Base-by-base conservation (phyloP, 2,888 invertebrate genomes). In the Rapana venosa region DNA sequence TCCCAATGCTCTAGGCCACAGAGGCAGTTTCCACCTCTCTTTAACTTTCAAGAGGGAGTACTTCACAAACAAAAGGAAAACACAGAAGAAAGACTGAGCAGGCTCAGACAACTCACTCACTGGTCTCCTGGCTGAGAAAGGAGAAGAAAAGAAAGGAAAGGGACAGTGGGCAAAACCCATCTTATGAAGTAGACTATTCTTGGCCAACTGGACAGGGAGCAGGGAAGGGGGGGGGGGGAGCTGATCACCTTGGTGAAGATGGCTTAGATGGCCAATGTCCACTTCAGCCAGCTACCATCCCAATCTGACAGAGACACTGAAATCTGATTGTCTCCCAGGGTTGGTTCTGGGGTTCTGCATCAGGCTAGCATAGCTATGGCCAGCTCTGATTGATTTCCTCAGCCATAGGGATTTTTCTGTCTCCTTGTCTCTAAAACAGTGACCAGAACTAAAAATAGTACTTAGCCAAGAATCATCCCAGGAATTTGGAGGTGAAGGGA, bases 201-300 rank as follows among this genome's bases (percentile, higher is more conserved):
- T 47, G 47, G 47, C 47, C 47, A 47, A 47, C n/a, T 61, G 61
- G 61, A 61, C 61, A 61, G 61, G 15, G 61, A 61, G 61, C 47
- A 61, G 61, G 15, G 61, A 61, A 15, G 58, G 58, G 58, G 58
- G 70, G 77, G 77, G 32, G 77, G 32, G 77, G 32, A 32, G 13
- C 32, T 32, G 32, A 79, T 79, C 77, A 32, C 77, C 77, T 35
- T 1, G 17, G 32, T 79, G 77, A 79, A 32, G 77, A 35, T 35
- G 77, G 32, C 77, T 79, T 32, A 79, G 77, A 32, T 32, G 32
- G 26, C 77, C 77, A 79, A 79, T 32, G 77, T 79, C 77, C 77
- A 79, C 77, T 79, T 35, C 32, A 79, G 35, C 77, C 11, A 17
- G 8, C 74, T n/a, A n/a, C 77, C 77, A 15, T 17, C 77, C 32